These are phyloP conservation scores for Brachionus rotundiformis DNA, from an alignment of 1,140 invertebrate species.

Conservation along the genomic window DNA sequence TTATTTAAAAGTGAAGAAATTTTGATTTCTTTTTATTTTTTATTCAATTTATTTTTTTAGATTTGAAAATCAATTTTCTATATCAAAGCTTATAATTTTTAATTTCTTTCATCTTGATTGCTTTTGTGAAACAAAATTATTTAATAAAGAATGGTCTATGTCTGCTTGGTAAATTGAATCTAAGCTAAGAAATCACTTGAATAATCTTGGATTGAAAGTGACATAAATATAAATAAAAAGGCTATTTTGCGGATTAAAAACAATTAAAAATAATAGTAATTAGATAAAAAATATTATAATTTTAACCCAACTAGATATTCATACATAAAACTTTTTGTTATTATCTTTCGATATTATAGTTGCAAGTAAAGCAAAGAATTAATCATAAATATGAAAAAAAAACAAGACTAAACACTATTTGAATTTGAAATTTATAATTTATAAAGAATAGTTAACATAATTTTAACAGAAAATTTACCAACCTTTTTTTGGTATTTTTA, in stretches of 20 bases:
- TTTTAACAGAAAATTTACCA: slow-evolving; percentile 11
- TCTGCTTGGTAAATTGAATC: no score
- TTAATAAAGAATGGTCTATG: no score
- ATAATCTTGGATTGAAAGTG: no score
- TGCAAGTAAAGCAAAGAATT: slow-evolving; percentile 1
- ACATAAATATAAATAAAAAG: no score
- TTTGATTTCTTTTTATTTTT: no score
- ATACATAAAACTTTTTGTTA: slow-evolving; percentile 21
- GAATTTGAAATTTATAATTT: slow-evolving; percentile 14
- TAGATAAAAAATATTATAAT: background rate
- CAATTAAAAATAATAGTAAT: background rate
- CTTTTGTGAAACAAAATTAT: background rate
- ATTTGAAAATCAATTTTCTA: no score
- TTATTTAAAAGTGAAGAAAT: no score
- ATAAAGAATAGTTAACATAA: slow-evolving; percentile 11
- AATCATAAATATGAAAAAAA: slow-evolving; percentile 17
- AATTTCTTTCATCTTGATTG: no score
- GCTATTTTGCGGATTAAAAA: no score
- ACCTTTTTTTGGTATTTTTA: background rate
- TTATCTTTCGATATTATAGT: slow-evolving; percentile 15
- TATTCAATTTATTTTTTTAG: background rate
- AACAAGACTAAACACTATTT: slow-evolving; percentile 9
- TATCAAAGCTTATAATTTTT: no score
- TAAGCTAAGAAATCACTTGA: no score
- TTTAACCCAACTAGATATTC: slow-evolving; percentile 13